Evolutionary conservation across 2,113 vertebrate species (phyloP).

Genomic region (Tenrec ecaudatus): DNA sequence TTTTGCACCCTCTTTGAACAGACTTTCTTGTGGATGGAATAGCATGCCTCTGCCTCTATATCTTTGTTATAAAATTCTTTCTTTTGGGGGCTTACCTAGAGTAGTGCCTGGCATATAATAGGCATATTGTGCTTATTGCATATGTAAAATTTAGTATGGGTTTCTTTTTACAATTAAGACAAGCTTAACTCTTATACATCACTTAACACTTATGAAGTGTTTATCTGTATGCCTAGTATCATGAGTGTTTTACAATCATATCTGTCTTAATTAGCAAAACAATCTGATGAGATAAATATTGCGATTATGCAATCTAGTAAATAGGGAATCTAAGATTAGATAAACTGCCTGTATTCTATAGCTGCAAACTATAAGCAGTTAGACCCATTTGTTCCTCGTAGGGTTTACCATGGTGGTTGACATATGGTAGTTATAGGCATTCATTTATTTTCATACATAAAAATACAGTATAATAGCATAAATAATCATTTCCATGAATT

Average conservation of each 20-base stretch:
- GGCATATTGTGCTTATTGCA: not conserved
- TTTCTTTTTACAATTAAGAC: not conserved
- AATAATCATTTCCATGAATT: conserved; percentile 1
- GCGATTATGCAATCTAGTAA: not conserved
- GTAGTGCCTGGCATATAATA: not conserved
- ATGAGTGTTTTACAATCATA: not conserved
- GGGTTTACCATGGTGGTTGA: not conserved
- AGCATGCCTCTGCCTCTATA: not conserved
- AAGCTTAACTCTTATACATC: not conserved
- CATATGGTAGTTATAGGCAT: not conserved
- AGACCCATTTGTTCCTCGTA: not conserved
- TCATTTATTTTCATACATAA: not conserved
- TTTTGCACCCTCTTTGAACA: not conserved
- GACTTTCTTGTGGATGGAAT: not conserved
- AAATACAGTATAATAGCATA: not conserved
- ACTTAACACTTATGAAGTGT: not conserved
- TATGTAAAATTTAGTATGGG: not conserved
- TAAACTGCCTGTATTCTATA: not conserved
- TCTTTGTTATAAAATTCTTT: not conserved
- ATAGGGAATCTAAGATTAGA: not conserved
- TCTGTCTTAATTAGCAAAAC: conserved; percentile 5
- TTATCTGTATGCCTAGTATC: not conserved
- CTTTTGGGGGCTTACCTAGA: not conserved
- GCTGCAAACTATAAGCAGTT: not conserved
- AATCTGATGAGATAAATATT: not conserved